Percentiles rank a stretch among this genome's conserved stretches.
These are phyloP conservation scores for Drosophila stalkeri DNA, from an alignment of 2,888 invertebrate species.

Conservation along the genomic window DNA sequence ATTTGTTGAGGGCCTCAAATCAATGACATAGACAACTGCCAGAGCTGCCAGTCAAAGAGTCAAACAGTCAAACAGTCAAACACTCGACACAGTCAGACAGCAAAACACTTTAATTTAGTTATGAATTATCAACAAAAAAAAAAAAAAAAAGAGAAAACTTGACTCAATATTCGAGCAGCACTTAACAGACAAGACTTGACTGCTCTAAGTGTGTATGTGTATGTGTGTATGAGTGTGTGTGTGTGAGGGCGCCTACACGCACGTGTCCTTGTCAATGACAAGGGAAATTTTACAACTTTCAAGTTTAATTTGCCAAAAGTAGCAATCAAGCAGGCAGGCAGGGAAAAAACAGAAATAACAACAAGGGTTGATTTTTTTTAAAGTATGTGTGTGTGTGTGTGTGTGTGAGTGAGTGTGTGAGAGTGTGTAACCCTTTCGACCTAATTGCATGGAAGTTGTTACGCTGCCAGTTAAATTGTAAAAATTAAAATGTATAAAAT, in stretches of 20 bases:
- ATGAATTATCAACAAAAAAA: conserved; percentile 37
- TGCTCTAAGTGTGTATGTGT: conserved; percentile 6
- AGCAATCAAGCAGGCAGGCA: conserved; percentile 71
- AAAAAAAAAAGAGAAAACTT: conserved; percentile 15
- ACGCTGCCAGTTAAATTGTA: conserved; percentile 73
- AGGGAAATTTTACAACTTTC: conserved; percentile 82
- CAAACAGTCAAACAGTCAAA: conserved; percentile 15
- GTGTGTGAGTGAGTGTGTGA: conserved; percentile 6
- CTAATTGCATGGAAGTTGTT: conserved; percentile 82
- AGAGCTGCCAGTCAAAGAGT: conserved; percentile 29
- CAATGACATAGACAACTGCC: conserved; percentile 36
- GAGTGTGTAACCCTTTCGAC: conserved; percentile 70
- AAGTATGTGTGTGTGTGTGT: not conserved
- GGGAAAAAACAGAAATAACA: conserved; percentile 27
- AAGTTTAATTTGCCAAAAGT: conserved; percentile 81
- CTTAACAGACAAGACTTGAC: conserved; percentile 33
- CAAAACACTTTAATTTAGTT: conserved; percentile 65
- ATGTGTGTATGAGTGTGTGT: conserved; percentile 6
- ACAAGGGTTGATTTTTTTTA: conserved; percentile 45
- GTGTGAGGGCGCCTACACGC: conserved; percentile 51
- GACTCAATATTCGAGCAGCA: conserved; percentile 31
- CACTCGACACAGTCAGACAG: not conserved
- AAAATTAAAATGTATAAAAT: conserved; percentile 79
- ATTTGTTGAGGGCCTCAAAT: conserved; percentile 14
- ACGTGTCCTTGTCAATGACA: conserved; percentile 81